Evolutionary conservation across 1,140 invertebrate species (phyloP), one percentile per base, ranked within the genome.

Genomic region (Wiebesia pumilae): DNA sequence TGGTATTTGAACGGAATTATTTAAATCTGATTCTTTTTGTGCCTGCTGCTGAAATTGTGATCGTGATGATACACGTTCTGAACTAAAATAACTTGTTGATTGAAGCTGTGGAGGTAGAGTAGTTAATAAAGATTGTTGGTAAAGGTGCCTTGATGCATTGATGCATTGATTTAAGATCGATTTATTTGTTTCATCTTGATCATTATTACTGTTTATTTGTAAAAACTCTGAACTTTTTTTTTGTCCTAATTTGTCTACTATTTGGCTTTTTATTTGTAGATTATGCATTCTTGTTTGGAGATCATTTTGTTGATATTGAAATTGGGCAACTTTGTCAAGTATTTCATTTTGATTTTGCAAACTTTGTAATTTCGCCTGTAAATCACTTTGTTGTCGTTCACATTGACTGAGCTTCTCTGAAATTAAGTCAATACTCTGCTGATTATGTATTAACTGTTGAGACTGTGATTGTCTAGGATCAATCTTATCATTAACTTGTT

Each of bases 291-390:
- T 89, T 0, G 88, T 89, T 71, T 93, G 93, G 0, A 93, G 83
- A 84, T 94, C 93, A 65, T 51, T 91, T 54, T 93, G 91, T 21
- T 91, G 91, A 27, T 91, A 91, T 33, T 94, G 93, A 83, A 91
- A 93, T 33, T 92, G 92, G 0, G 93, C 91, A 0, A 94, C 93
- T 73, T 94, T 94, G 67, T 94, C 93, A 0, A 94, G 84, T 69
- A 94, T 92, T 51, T 93, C 92, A 88, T 93, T 94, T 38, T 94
- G 93, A 89, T 91, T 94, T 54, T 94, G 93, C 14, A 94, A 89
- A 78, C 91, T 93, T 43, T 94, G 93, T 4, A 94, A 73, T 77
- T 93, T 93, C 0, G 92, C 93, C 47, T 94, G 93, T 0, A 94
- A 89, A 65, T 94, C 93, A 47, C 90, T 91, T 40, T 94, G 93